Evolutionary conservation across 2,888 invertebrate genomes (phyloP).

Genomic region (Acanthoscelides obtectus): DNA sequence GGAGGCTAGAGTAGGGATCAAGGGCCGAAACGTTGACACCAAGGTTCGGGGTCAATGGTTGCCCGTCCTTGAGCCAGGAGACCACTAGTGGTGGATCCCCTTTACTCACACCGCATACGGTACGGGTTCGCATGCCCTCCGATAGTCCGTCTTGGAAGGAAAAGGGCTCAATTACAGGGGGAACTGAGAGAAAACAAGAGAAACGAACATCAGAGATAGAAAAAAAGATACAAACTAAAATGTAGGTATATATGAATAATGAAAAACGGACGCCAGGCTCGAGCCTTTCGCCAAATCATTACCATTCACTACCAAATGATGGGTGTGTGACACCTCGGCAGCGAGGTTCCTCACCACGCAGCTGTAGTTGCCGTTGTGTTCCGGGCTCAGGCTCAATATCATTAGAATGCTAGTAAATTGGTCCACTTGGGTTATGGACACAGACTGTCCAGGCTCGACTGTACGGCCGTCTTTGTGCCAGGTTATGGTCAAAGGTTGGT

Average conservation of each 20-base stretch:
- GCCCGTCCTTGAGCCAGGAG: slow-evolving; percentile 79
- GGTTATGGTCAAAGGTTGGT: slow-evolving; percentile 67
- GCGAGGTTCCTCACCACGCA: slow-evolving; percentile 70
- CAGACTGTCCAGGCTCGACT: slow-evolving; percentile 59
- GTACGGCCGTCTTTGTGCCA: slow-evolving; percentile 73
- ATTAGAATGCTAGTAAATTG: slow-evolving; percentile 73
- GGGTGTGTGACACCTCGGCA: slow-evolving; percentile 68
- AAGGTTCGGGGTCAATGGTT: slow-evolving; percentile 60
- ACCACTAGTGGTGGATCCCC: slow-evolving; percentile 77
- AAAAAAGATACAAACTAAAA: slow-evolving; percentile 49
- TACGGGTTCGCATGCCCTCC: slow-evolving; percentile 76
- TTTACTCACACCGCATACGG: slow-evolving; percentile 74
- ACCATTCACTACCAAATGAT: slow-evolving; percentile 74
- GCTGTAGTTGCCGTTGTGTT: slow-evolving; percentile 74
- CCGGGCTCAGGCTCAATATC: slow-evolving; percentile 69
- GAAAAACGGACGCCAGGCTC: slow-evolving; percentile 46
- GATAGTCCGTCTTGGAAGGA: slow-evolving; percentile 77
- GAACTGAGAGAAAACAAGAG: slow-evolving; percentile 58
- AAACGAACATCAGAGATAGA: slow-evolving; percentile 56
- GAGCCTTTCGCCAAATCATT: slow-evolving; percentile 49
- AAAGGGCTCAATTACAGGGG: slow-evolving; percentile 82
- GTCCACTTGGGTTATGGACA: slow-evolving; percentile 66
- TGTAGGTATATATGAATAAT: slow-evolving; percentile 39
- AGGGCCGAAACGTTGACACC: slow-evolving; percentile 67
- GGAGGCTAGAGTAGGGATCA: slow-evolving; percentile 72